Evolutionary conservation across 2,797 vertebrate genomes (phyloP).

Genomic region (Silurus lanzhouensis): DNA sequence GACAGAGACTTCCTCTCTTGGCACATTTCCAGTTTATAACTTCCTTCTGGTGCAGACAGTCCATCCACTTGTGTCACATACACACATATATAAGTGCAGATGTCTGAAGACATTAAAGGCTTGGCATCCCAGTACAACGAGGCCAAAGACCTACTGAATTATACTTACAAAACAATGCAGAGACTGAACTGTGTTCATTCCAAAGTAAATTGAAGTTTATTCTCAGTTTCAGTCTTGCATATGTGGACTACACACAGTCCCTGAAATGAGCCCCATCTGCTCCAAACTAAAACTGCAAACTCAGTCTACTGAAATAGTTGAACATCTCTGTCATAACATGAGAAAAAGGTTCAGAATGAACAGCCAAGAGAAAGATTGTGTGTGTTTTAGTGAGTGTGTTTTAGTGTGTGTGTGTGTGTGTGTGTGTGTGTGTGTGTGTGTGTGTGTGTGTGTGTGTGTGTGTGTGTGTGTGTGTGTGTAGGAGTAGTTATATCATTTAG

Average conservation of each 20-base stretch:
- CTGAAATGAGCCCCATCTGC: slow-evolving; percentile 29
- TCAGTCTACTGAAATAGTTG: slow-evolving; percentile 3
- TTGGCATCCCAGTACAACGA: slow-evolving; percentile 37
- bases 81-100: slow-evolving; percentile 71
- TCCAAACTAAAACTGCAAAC: neutral
- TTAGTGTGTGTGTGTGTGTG: slow-evolving; percentile 17
- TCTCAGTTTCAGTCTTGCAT: neutral
- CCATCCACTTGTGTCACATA: slow-evolving; percentile 54
- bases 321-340: slow-evolving; percentile 17
- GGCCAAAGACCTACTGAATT: slow-evolving; percentile 3
- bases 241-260: neutral
- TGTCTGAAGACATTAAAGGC: slow-evolving; percentile 56
- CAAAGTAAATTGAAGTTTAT: slow-evolving; percentile 6
- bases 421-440: slow-evolving; percentile 16
- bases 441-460: slow-evolving; percentile 14
- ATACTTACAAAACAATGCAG: neutral
- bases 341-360: slow-evolving; percentile 20
- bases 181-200: neutral
- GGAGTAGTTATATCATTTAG: slow-evolving; percentile 19
- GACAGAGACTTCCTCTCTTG: slow-evolving; percentile 74
- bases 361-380: slow-evolving; percentile 5
- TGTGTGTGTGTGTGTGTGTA: slow-evolving; percentile 5
- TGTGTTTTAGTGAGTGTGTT: slow-evolving; percentile 2
- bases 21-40: slow-evolving; percentile 77
- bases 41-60: slow-evolving; percentile 83